Evolutionary conservation across 2,888 invertebrate genomes (phyloP).

Genomic region (Coenonympha glycerion): DNA sequence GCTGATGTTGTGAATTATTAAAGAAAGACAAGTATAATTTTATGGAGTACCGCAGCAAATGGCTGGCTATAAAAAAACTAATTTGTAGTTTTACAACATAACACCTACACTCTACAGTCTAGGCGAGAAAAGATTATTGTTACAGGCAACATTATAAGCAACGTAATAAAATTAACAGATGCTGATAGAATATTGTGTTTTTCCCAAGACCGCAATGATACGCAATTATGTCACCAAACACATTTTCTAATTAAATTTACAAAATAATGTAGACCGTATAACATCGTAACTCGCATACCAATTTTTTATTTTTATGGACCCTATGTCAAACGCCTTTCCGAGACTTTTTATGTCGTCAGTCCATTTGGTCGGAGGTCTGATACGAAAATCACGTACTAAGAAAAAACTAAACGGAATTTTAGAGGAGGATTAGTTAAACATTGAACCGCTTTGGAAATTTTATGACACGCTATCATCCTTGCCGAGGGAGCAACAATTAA

Average conservation of each 20-base stretch:
- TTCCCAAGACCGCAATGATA: no score
- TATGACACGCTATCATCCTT: slow-evolving; percentile 28
- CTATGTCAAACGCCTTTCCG: no score
- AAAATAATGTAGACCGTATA: no score
- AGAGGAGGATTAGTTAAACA: neutral
- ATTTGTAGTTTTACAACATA: slow-evolving; percentile 18
- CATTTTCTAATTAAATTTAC: no score
- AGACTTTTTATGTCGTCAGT: no score
- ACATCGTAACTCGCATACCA: no score
- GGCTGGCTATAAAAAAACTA: slow-evolving; percentile 18
- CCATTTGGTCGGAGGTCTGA: no score
- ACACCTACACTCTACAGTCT: slow-evolving; percentile 14
- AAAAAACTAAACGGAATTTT: neutral
- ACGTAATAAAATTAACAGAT: slow-evolving; percentile 1
- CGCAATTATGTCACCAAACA: no score
- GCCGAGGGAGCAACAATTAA: slow-evolving; percentile 41
- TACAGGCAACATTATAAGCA: neutral
- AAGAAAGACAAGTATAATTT: slow-evolving; percentile 25
- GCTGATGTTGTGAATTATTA: slow-evolving; percentile 27
- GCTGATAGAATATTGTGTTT: no score
- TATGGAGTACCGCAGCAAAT: slow-evolving; percentile 19
- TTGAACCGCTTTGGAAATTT: slow-evolving; percentile 15
- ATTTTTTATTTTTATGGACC: no score
- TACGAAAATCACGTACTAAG: no score
- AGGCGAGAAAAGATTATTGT: slow-evolving; percentile 1